Percentiles rank a stretch among this genome's conserved stretches.
phyloP scores from a whole-genome alignment of 2,888 invertebrate species.

The Lymantria monacha region DNA sequence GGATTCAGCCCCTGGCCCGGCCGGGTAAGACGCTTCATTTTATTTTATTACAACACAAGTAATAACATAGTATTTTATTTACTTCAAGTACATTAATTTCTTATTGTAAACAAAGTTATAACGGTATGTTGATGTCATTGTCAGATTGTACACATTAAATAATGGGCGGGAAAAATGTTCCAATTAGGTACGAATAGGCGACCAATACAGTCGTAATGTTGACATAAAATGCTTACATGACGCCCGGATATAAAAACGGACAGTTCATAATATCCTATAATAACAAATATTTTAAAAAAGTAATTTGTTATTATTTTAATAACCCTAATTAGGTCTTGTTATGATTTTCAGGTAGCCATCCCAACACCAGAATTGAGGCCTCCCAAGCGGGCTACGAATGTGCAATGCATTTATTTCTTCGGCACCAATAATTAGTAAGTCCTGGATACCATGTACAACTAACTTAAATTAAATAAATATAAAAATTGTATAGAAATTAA shows the following conservation, averaged over 20 bases:
- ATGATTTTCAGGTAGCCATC: constrained; percentile 87
- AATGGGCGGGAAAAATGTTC: constrained; percentile 54
- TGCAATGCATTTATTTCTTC: constrained; percentile 95
- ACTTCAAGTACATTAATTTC: constrained; percentile 6
- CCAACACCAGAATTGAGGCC: constrained; percentile 90
- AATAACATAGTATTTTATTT: constrained; percentile 9
- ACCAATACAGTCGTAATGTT: neutral
- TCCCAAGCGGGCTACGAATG: constrained; percentile 86
- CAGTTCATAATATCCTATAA: neutral
- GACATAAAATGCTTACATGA: constrained; percentile 23
- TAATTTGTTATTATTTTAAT: constrained; percentile 11
- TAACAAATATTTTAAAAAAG: neutral
- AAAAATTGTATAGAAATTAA: too few relatives aligned
- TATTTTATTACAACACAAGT: constrained; percentile 35
- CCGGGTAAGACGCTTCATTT: constrained; percentile 88
- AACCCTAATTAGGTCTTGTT: constrained; percentile 41
- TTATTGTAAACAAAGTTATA: constrained; percentile 19
- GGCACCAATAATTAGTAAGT: constrained; percentile 98
- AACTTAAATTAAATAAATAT: constrained; percentile 2
- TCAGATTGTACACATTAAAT: constrained; percentile 22
- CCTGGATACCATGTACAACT: constrained; percentile 9
- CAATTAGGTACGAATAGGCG: constrained; percentile 11
- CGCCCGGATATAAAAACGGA: constrained; percentile 10
- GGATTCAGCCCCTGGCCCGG: constrained; percentile 98
- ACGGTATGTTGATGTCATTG: constrained; percentile 28